Conservation (phyloP, 37 sponge, comb jelly and placozoan genomes). For the Mnemiopsis leidyi region DNA sequence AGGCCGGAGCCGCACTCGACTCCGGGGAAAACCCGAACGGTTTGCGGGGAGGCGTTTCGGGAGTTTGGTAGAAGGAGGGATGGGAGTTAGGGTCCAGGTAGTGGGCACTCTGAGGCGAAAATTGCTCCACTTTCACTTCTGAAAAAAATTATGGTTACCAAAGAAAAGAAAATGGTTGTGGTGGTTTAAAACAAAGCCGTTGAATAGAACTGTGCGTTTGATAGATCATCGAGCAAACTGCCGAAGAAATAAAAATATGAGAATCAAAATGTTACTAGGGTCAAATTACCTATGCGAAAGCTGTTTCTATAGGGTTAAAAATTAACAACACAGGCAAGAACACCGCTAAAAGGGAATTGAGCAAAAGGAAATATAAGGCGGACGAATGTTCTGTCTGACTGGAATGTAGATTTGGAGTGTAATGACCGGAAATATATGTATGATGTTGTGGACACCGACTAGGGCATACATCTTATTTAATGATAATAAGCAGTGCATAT, state of each 20-base stretch:
- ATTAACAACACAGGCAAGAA: not conserved
- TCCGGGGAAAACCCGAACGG: not conserved
- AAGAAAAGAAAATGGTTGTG: no score
- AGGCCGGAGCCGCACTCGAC: not conserved
- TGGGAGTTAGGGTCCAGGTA: not conserved
- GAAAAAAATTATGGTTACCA: no score
- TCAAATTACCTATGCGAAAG: not conserved
- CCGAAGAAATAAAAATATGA: no score
- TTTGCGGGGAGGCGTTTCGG: slow-evolving; percentile 32
- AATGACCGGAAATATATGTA: not conserved
- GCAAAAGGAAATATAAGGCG: not conserved
- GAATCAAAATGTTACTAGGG: no score
- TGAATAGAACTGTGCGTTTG: no score
- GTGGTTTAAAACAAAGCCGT: no score
- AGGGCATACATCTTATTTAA: not conserved
- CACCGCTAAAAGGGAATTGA: not conserved
- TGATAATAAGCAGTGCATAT: not conserved
- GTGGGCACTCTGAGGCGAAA: slow-evolving; percentile 34
- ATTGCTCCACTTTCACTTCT: slow-evolving; percentile 61
- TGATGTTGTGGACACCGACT: not conserved
- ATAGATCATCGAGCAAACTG: no score
- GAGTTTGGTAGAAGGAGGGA: not conserved
- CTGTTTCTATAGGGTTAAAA: not conserved
- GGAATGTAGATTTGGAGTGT: not conserved
- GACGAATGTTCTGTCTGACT: not conserved